Conservation (phyloP, 2,888 invertebrate genomes). For the Drosophila fungiperda region DNA sequence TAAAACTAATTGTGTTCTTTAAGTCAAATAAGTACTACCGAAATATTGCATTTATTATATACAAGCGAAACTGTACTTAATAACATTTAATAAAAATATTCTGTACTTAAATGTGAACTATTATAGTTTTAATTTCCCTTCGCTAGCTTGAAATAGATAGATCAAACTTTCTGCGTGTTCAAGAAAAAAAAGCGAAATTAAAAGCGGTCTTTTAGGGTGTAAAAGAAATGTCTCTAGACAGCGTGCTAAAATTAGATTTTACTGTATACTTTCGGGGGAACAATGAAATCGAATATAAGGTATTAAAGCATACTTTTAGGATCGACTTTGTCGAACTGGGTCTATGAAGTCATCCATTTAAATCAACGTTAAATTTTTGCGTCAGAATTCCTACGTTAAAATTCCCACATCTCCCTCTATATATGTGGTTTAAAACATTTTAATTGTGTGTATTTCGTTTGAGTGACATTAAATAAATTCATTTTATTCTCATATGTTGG, state of each 20-base stretch:
- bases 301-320: background rate
- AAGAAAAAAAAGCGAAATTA: background rate
- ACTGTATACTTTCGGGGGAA: background rate
- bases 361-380: background rate
- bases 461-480: conserved; percentile 16
- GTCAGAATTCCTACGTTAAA: background rate
- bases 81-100: conserved; percentile 43
- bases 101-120: conserved; percentile 51
- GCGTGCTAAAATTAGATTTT: rapidly evolving
- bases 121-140: background rate
- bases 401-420: background rate
- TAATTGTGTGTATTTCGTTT: background rate
- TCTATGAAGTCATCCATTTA: background rate
- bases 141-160: background rate
- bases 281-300: background rate
- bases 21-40: conserved; percentile 39
- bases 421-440: background rate
- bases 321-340: background rate
- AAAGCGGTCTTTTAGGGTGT: background rate
- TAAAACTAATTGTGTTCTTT: conserved; percentile 43
- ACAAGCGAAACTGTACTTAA: conserved; percentile 56
- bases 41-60: conserved; percentile 53
- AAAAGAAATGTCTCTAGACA: background rate
- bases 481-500: conserved; percentile 14
- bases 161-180: background rate